Evolutionary conservation across 1,140 invertebrate genomes (phyloP).

Genomic region (Drosophila aff.): DNA sequence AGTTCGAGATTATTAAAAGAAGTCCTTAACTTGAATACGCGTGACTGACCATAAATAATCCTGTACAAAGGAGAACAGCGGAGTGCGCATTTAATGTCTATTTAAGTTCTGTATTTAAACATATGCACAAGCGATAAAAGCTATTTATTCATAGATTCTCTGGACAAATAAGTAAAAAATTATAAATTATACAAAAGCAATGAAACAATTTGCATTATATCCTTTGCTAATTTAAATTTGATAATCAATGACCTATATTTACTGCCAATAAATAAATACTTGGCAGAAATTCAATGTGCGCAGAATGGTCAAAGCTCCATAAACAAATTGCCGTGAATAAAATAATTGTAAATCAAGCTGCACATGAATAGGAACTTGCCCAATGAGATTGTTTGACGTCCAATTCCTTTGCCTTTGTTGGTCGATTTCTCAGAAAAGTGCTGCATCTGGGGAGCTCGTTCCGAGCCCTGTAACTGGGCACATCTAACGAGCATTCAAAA

Average conservation of each 20-base stretch:
- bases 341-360: constrained; percentile 10
- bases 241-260: background rate
- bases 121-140: no score
- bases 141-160: background rate
- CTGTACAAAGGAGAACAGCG: no score
- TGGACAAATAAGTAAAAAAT: background rate
- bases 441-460: background rate
- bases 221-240: background rate
- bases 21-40: background rate
- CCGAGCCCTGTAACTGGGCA: background rate
- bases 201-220: background rate
- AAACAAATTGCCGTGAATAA: constrained; percentile 4
- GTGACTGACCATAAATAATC: background rate
- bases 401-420: constrained; percentile 3
- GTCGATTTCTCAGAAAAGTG: background rate
- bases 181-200: background rate
- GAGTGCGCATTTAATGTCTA: background rate
- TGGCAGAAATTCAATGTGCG: background rate
- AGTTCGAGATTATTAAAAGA: background rate
- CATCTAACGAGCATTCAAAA: constrained; percentile 19
- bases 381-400: background rate
- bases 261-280: background rate
- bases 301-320: background rate
- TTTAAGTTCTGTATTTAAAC: background rate
- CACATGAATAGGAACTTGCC: background rate